Evolutionary conservation across 2,113 vertebrate genomes (phyloP), one percentile per base, ranked within the genome.

Genomic region (Salminus brasiliensis): DNA sequence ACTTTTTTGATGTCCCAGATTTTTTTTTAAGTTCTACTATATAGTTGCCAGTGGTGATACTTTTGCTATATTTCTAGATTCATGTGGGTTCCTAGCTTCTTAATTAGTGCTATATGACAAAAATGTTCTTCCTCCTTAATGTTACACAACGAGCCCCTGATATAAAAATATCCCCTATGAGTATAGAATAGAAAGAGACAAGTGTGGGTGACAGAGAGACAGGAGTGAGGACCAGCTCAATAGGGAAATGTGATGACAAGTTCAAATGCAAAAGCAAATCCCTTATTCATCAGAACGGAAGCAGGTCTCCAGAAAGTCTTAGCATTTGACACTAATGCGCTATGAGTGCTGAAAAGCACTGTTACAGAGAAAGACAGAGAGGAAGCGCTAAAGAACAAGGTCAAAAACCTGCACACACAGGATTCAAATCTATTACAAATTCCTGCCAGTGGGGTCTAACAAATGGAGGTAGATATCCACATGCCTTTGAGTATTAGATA

Each of bases 271-370:
- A 39, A 27, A 72, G 30, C 39, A 76, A 83, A 72, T 32, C 27
- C 72, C 74, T 80, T 45, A 81, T 74, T 78, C 79, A 73, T 81
- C 63, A 81, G 9, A 49, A 73, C 43, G 55, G 74, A 45, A 45
- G 18, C 36, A 67, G 4, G 57, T 45, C 75, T 81, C 63, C 13
- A n/a, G 27, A 78, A 52, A n/a, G 21, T 53, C 55, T 74, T 81
- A n/a, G 68, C n/a, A 74, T 63, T 69, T 78, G 55, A 82, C 49
- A 69, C 75, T 78, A 82, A 82, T 82, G 41, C 30, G 27, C 8
- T 16, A 6, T 59, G 75, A 82, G 52, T 34, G 63, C 81, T 74
- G 49, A 59, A 43, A 78, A 78, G 62, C 81, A 59, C 67, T 27
- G 71, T 29, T 47, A n/a, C n/a, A 47, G 49, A 78, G 32, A n/a